Evolutionary conservation across 2,113 vertebrate genomes (phyloP), one percentile per base, ranked within the genome.

Genomic region (Mungos mungo): DNA sequence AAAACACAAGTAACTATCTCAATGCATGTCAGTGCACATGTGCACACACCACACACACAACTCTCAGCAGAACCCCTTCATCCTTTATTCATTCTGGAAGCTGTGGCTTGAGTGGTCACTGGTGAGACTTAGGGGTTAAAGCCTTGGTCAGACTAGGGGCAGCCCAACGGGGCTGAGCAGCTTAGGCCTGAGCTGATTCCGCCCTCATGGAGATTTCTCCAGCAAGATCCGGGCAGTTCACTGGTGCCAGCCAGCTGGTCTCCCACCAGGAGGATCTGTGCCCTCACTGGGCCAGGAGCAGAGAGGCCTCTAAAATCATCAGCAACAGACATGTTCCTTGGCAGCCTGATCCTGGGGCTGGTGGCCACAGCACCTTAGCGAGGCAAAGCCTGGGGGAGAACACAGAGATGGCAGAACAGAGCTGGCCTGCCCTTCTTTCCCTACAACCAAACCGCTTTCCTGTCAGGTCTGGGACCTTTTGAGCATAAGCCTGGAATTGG

Each of bases 1-100:
- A n/a, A 6, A 63, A n/a, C 9, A 69, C 0, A 45, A 65, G 25
- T 13, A 23, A 72, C 19, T 19, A 2, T 19, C 66, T 76, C 31
- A 63, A 0, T 31, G 41, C 6, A 13, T 0, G 19, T 66, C 4
- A 18, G 23, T 3, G 23, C 7, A 3, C 65, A 6, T 13, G 4
- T 16, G 1, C 16, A 21, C 3, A 19, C 72, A 2, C 1, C 15
- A 33, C 27, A 18, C 23, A 35, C 9, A 47, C 7, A 54, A 19
- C 71, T 72, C 79, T 50, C 38, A 31, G 38, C 1, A 1, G 35
- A 33, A 54, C 27, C 14, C 21, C 18, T 63, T 12, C 31, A 79
- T 29, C 52, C 18, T 54, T 74, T n/a, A 77, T 89, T 71, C 6
- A 19, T 15, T 79, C 33, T 83, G 1, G 31, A 66, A 69, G 15